Base-by-base conservation (phyloP, 2,113 vertebrate species). In the Ceyx cyanopectus region DNA sequence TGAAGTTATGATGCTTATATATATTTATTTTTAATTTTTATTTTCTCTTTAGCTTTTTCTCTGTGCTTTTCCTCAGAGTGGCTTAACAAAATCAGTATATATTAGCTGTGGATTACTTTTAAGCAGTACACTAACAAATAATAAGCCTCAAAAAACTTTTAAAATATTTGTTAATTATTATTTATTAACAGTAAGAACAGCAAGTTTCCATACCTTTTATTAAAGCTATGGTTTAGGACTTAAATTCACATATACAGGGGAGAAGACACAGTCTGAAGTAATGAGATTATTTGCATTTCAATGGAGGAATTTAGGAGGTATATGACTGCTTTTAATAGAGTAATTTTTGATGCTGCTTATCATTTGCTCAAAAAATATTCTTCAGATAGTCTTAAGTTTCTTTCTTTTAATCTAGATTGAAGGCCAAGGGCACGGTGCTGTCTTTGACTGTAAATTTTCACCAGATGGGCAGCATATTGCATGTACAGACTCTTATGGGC, bases 371-470 rank as follows among this genome's bases (percentile, higher is more conserved):
- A 41, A 81, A 51, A 67, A 32, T 53, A 53, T 9, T 13, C 8
- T 5, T 43, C 50, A 26, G 4, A 30, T 81, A 68, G 13, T 80
- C 45, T 70, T 69, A 21, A 75, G 7, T 83, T 87, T 62, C 56
- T 84, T 94, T 79, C 26, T 26, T 89, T 76, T 37, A 7, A 74
- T 81, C 46, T 75, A 99, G 99, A 99, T 99, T 87, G 99, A 99
- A 97, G 99, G 99, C 45, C 99, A 99, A 96, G 99, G 99, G 85
- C 99, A 99, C 0, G 99, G 99, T 80, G 99, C 99, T 40, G 99
- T 99, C 58, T 99, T 99, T 93, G 99, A 99, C 95, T 99, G 99
- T 95, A 99, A 99, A 93, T 99, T 99, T 95, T 99, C 99, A 43
- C 98, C 98, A 21, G 99, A 99, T 69, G 99, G 99, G 61, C 99